Percentiles rank a stretch among this genome's conserved stretches.
Evolutionary conservation across 2,888 invertebrate species (phyloP).

Genomic region (Belgica antarctica): DNA sequence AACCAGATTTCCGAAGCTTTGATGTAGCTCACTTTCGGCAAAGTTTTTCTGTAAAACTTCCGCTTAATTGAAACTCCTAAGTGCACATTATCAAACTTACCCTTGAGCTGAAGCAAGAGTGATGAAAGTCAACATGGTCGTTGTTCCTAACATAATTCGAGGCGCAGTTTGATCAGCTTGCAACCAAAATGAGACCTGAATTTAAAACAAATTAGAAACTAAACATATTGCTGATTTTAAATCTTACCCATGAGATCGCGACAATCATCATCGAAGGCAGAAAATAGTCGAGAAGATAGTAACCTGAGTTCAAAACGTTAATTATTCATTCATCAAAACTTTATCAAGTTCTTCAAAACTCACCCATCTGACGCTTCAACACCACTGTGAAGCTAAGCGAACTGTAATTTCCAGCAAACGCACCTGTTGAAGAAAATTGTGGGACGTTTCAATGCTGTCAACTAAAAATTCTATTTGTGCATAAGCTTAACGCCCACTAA

Average conservation of each 20-base stretch:
- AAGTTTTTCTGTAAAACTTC: no score
- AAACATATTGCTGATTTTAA: no score
- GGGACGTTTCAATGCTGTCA: no score
- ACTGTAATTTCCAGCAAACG: slow-evolving; percentile 70
- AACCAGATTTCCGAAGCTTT: slow-evolving; percentile 91
- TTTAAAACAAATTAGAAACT: no score
- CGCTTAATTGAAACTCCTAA: no score
- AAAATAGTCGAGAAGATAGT: slow-evolving; percentile 85
- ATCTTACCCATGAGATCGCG: slow-evolving; percentile 82
- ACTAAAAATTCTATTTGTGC: no score
- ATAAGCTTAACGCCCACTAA: no score
- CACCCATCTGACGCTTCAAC: slow-evolving; percentile 77
- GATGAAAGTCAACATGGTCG: slow-evolving; percentile 64
- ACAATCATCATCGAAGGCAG: slow-evolving; percentile 84
- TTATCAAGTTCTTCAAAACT: no score
- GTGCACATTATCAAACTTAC: no score
- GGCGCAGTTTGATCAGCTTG: slow-evolving; percentile 84
- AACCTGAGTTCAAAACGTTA: no score
- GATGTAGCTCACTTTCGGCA: slow-evolving; percentile 86
- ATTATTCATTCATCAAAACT: no score
- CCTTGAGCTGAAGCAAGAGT: slow-evolving; percentile 81
- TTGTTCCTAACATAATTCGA: slow-evolving; percentile 71
- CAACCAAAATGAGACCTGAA: slow-evolving; percentile 86
- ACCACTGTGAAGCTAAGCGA: slow-evolving; percentile 75
- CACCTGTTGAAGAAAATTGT: no score